Percentiles rank a stretch among this genome's conserved stretches.
Conservation (phyloP, 2,888 invertebrate genomes). For the Drosophila seclusa region DNA sequence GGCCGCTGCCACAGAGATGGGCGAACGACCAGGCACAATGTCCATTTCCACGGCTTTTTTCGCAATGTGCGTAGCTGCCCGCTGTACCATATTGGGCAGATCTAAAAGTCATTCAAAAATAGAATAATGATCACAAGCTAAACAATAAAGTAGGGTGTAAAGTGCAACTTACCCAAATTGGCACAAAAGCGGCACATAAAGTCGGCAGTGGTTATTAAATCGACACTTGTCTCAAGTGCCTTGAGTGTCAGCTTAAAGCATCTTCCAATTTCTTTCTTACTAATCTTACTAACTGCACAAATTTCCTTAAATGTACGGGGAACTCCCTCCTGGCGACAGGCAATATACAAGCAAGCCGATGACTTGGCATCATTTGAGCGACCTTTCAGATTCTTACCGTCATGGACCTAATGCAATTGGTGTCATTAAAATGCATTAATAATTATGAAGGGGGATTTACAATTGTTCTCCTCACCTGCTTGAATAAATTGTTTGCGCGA, state of each 20-base stretch:
- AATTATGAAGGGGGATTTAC: not conserved
- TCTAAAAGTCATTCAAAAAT: constrained; percentile 60
- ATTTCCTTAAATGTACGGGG: constrained; percentile 99
- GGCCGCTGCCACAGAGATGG: constrained; percentile 99
- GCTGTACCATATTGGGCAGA: constrained; percentile 93
- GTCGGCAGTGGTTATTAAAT: constrained; percentile 98
- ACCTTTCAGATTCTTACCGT: constrained; percentile 97
- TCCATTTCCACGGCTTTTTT: constrained; percentile 98
- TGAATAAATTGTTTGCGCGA: constrained; percentile 97
- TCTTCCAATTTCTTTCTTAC: constrained; percentile 99
- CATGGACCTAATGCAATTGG: constrained; percentile 89
- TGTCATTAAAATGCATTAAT: not conserved
- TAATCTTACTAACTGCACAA: constrained; percentile 99
- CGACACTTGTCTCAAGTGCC: constrained; percentile 97
- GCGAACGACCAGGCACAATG: constrained; percentile 98
- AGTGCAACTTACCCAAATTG: constrained; percentile 88
- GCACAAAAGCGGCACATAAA: constrained; percentile 99
- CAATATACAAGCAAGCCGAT: constrained; percentile 99
- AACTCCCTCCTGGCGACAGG: constrained; percentile 99
- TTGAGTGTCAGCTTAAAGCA: constrained; percentile 99
- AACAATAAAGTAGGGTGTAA: not conserved
- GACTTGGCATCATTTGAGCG: constrained; percentile 99
- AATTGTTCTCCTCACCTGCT: constrained; percentile 88
- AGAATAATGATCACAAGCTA: not conserved
- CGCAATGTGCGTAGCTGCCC: constrained; percentile 98